Evolutionary conservation across 2,113 vertebrate species (phyloP).

Genomic region (Austrofundulus limnaeus): DNA sequence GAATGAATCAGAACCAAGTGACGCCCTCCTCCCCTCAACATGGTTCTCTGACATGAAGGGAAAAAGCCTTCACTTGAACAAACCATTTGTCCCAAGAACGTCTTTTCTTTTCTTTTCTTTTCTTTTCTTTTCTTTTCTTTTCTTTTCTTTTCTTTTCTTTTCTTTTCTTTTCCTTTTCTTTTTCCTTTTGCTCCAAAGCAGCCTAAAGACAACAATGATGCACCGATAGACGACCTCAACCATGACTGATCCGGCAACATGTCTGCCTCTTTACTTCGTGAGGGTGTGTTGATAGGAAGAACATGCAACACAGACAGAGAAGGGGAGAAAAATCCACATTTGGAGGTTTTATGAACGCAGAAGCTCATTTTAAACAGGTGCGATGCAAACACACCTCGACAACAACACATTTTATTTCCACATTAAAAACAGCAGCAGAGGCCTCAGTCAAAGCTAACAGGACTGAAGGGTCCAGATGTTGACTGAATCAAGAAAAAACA

Average conservation of each 20-base stretch:
- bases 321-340: conserved; percentile 22
- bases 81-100: conserved; percentile 62
- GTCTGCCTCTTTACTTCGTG: conserved; percentile 30
- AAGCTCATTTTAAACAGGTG: conserved; percentile 31
- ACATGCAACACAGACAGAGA: conserved; percentile 28
- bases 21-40: conserved; percentile 46
- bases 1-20: conserved; percentile 30
- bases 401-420: conserved; percentile 2
- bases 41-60: conserved; percentile 32
- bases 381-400: conserved; percentile 21
- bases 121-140: conserved; percentile 23
- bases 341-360: conserved; percentile 25
- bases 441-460: conserved; percentile 38
- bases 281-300: conserved; percentile 3
- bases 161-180: too few species aligned
- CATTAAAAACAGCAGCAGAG: conserved; percentile 31
- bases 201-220: conserved; percentile 69
- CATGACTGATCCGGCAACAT: conserved; percentile 61
- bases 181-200: conserved; percentile 53
- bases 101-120: conserved; percentile 4
- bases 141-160: too few species aligned
- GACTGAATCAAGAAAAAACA: conserved; percentile 15
- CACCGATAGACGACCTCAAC: conserved; percentile 48
- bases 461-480: conserved; percentile 25
- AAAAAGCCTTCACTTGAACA: conserved; percentile 38